Base-by-base conservation (phyloP, 2,797 vertebrate genomes). In the Austrolebias charrua region DNA sequence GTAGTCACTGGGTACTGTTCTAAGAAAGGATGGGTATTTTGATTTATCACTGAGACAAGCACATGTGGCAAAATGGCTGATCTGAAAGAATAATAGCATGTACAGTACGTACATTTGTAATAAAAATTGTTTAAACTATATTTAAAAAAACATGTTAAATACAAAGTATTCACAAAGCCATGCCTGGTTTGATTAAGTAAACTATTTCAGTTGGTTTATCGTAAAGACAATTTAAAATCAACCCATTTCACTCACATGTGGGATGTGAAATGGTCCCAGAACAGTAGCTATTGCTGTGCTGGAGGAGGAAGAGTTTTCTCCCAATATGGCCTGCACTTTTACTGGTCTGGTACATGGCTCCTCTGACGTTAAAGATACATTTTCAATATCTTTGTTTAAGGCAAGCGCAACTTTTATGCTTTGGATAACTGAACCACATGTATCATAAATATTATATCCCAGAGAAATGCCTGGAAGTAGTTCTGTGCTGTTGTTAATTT, bases 1-100 rank as follows among this genome's bases (percentile, higher is more conserved):
- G 35, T 85, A 84, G 57, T 93, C 92, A 28, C 91, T 93, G 15
- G 90, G 88, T 50, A 93, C 89, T 13, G 92, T 93, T 63, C 90
- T 71, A 65, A 92, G 92, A 63, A 93, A 91, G 18, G 84, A 88
- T 0, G 90, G 88, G 46, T 80, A 88, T 45, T 90, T 82, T 12
- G 73, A 85, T 19, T 83, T 90, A 66, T 75, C 83, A 58, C 90
- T 91, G 19, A 92, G 71, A 71, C 92, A 92, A 63, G 92, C 88
- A 70, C 91, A 92, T 9, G 91, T 89, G 14, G 92, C 84, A 47
- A 88, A 86, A 53, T 92, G 91, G 57, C 92, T 93, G 62, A 92
- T 90, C 92, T 93, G 58, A 40, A 40, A 40, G 11, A 40, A 40
- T 11, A 40, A 40, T 12, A 40, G 10, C 10, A 12, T 11, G 11